These are phyloP conservation scores for Pitta sordida DNA, from an alignment of 2,113 vertebrate genomes.

Conservation along the genomic window DNA sequence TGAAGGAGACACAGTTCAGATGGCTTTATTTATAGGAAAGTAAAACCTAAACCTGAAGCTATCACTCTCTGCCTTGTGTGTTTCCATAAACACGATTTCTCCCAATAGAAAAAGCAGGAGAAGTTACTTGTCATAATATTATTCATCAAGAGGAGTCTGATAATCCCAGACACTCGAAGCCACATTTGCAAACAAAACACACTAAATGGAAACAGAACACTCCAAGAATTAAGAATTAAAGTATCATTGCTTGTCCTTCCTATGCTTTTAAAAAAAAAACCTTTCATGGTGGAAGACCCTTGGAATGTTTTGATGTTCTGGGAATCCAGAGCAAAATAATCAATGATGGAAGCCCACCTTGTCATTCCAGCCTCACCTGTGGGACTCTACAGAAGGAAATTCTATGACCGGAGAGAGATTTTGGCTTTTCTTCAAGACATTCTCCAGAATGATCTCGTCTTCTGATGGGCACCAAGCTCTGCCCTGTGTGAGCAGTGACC, in stretches of 20 bases:
- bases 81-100: slow-evolving; percentile 57
- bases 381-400: not conserved
- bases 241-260: not conserved
- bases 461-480: not conserved
- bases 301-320: not conserved
- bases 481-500: not conserved
- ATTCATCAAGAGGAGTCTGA: slow-evolving; percentile 32
- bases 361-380: not conserved
- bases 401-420: not conserved
- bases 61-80: not conserved
- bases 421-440: accelerated
- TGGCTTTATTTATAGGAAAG: slow-evolving; percentile 41
- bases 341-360: not conserved
- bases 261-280: not conserved
- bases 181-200: slow-evolving; percentile 32
- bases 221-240: not conserved
- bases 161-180: slow-evolving; percentile 36
- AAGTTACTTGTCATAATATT: slow-evolving; percentile 51
- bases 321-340: not conserved
- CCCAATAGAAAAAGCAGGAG: slow-evolving; percentile 15
- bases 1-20: not conserved
- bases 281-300: not conserved
- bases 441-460: not conserved
- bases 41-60: slow-evolving; percentile 40
- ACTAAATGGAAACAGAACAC: slow-evolving; percentile 31